Evolutionary conservation across 2,797 vertebrate species (phyloP).

Genomic region (Neostethus bicornis): DNA sequence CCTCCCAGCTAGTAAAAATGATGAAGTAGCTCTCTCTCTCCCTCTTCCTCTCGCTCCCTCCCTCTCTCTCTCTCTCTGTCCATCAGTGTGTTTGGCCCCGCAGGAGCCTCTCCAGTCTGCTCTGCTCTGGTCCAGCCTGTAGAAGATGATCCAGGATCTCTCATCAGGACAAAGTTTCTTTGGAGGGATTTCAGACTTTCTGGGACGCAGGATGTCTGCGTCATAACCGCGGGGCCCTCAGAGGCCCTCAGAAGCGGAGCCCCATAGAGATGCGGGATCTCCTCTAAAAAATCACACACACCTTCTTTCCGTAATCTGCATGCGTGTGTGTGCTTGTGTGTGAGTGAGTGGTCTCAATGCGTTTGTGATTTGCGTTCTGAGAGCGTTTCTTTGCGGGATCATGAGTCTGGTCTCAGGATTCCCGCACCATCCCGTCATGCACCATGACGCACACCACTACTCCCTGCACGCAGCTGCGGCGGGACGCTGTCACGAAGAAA

Average conservation of each 20-base stretch:
- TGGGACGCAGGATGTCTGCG: conserved; percentile 24
- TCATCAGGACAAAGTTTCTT: conserved; percentile 14
- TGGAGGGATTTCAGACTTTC: neutral
- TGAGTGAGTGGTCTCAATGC: neutral
- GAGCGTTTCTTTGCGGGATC: conserved; percentile 50
- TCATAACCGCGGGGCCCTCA: neutral
- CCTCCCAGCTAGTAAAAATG: conserved; percentile 44
- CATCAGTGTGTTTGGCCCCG: conserved; percentile 21
- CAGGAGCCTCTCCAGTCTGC: conserved; percentile 12
- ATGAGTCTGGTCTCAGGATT: conserved; percentile 97
- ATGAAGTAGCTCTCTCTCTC: conserved; percentile 30
- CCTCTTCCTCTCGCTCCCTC: conserved; percentile 17
- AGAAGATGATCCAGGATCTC: too few species aligned
- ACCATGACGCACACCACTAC: conserved; percentile 88
- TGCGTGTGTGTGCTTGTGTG: conserved; percentile 4
- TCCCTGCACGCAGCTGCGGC: conserved; percentile 88
- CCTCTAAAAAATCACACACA: conserved; percentile 17
- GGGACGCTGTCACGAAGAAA: conserved; percentile 91
- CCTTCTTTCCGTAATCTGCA: conserved; percentile 22
- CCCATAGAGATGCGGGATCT: conserved; percentile 26
- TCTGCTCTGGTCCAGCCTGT: too few species aligned
- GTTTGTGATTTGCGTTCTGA: neutral
- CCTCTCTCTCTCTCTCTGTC: conserved; percentile 10
- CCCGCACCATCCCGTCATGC: conserved; percentile 95
- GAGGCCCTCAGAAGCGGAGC: too few species aligned